Conservation (phyloP, 2,113 vertebrate genomes). For the Opisthocomus hoazin region DNA sequence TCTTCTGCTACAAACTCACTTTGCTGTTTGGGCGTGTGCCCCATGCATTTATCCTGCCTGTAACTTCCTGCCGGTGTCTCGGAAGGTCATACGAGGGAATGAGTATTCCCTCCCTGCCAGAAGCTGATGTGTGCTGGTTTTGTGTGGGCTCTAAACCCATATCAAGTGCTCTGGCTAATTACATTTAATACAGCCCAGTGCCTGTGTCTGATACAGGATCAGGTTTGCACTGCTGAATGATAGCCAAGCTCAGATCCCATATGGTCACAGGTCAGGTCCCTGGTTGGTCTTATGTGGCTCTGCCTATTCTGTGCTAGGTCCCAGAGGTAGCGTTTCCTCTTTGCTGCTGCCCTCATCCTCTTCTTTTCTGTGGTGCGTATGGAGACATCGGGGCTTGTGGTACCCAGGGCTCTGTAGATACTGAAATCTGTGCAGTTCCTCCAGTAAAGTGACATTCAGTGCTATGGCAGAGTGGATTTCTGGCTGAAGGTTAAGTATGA, state of each 20-base stretch:
- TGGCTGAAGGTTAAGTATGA: not conserved
- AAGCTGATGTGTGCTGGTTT: not conserved
- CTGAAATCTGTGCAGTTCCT: not conserved
- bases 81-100: not conserved
- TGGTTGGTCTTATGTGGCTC: not conserved
- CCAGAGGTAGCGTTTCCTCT: not conserved
- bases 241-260: not conserved
- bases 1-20: not conserved
- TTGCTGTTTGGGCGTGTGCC: not conserved
- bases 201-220: not conserved
- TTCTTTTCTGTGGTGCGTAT: not conserved
- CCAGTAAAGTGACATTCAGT: not conserved
- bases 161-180: not conserved
- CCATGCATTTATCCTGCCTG: not conserved
- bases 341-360: not conserved
- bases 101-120: not conserved
- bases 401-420: not conserved
- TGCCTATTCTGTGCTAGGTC: not conserved
- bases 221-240: not conserved
- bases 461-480: not conserved
- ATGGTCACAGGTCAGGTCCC: not conserved
- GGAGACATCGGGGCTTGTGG: accelerated
- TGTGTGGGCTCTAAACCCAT: not conserved
- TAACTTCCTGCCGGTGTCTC: not conserved
- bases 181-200: not conserved